Evolutionary conservation across 92 coral and sea anemone genomes (phyloP).

Genomic region (Blastomussa wellsi): DNA sequence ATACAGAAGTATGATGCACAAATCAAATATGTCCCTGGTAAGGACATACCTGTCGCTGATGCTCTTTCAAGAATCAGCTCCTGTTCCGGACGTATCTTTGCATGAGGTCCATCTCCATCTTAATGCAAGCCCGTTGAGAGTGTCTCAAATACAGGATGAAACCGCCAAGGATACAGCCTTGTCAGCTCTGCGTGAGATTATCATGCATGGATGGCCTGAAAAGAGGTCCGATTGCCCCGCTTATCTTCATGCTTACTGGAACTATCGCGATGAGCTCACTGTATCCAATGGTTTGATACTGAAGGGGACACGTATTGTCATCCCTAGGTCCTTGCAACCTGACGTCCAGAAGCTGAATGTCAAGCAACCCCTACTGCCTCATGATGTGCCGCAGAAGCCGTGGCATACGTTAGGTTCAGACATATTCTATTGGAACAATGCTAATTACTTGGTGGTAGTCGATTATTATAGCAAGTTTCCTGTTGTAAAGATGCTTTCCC

Average conservation of each 20-base stretch:
- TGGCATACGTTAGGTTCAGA: conserved; percentile 54
- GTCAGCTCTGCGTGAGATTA: conserved; percentile 22
- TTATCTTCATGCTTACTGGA: conserved; percentile 54
- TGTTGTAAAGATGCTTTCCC: conserved; percentile 49
- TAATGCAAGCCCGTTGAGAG: conserved; percentile 62
- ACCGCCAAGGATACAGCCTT: not conserved
- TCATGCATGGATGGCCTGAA: conserved; percentile 21
- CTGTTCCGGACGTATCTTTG: conserved; percentile 37
- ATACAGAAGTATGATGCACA: not conserved
- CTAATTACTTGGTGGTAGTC: conserved; percentile 51
- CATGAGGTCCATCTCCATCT: conserved; percentile 60
- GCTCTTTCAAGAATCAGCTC: not conserved
- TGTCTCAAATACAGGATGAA: not conserved
- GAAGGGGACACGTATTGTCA: no score
- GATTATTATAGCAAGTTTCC: conserved; percentile 77
- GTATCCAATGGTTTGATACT: conserved; percentile 52
- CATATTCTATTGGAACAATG: conserved; percentile 63
- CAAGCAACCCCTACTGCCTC: no score
- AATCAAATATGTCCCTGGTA: not conserved
- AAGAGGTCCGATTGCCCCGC: conserved; percentile 47
- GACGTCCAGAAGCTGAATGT: no score
- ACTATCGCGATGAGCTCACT: conserved; percentile 61
- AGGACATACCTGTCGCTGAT: no score
- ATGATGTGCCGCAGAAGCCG: no score
- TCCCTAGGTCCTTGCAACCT: no score